These are phyloP conservation scores for Coranthus polyacanthus DNA, from an alignment of 2,797 vertebrate genomes.

Conservation along the genomic window DNA sequence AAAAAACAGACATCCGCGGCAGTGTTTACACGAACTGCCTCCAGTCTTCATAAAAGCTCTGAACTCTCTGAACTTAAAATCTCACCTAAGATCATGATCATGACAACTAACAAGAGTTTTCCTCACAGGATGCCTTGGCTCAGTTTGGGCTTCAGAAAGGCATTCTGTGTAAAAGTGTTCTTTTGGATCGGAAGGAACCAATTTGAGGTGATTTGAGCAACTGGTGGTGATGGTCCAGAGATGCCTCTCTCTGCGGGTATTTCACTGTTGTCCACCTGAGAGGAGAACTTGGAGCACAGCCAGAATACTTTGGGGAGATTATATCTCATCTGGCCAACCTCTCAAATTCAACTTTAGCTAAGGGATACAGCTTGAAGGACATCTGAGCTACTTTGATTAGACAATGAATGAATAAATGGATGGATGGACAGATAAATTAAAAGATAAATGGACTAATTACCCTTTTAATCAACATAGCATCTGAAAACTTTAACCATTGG, in stretches of 20 bases:
- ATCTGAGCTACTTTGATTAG: not conserved
- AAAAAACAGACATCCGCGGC: not conserved
- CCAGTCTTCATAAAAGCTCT: too few species aligned
- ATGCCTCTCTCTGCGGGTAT: slow-evolving; percentile 15
- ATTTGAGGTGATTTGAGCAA: slow-evolving; percentile 1
- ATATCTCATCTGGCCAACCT: slow-evolving; percentile 30
- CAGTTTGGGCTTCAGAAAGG: not conserved
- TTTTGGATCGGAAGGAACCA: slow-evolving; percentile 15
- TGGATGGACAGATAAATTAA: too few species aligned
- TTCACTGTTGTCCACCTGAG: slow-evolving; percentile 12
- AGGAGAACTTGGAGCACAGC: slow-evolving; percentile 1
- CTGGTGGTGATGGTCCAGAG: not conserved
- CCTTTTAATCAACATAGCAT: not conserved
- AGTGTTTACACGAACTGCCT: not conserved
- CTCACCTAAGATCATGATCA: too few species aligned
- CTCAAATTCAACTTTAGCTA: not conserved
- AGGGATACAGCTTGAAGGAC: not conserved
- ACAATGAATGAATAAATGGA: not conserved
- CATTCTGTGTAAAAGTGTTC: not conserved
- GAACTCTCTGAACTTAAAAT: too few species aligned
- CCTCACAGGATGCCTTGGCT: too few species aligned
- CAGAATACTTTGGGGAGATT: slow-evolving; percentile 23
- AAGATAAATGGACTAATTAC: not conserved
- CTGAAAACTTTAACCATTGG: not conserved
- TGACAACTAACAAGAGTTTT: too few species aligned